Percentiles rank a stretch among this genome's conserved stretches.
Conservation (phyloP, 2,888 invertebrate genomes). For the Drosophila aldrichi region DNA sequence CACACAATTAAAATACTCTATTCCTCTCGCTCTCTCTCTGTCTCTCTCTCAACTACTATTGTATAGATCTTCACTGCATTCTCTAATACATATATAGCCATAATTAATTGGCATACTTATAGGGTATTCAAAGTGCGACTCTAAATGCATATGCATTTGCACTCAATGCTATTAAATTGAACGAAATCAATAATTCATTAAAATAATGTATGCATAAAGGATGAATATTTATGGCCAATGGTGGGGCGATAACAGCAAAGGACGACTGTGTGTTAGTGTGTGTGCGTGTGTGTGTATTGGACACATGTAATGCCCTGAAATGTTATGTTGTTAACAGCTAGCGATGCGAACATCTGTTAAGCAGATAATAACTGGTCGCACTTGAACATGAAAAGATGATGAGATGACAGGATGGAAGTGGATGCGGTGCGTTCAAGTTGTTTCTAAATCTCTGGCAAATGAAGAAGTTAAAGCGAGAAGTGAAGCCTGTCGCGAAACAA, state of each 20-base stretch:
- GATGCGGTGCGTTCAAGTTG: background rate
- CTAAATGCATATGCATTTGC: background rate
- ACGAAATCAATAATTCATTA: slow-evolving; percentile 78
- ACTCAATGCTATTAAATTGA: slow-evolving; percentile 47
- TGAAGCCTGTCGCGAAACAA: slow-evolving; percentile 58
- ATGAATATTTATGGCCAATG: slow-evolving; percentile 73
- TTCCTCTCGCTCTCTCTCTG: too few species aligned
- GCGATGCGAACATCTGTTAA: slow-evolving; percentile 42
- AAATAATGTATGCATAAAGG: slow-evolving; percentile 76
- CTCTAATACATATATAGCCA: too few species aligned
- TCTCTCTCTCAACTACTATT: too few species aligned
- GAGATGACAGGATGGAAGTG: slow-evolving; percentile 1
- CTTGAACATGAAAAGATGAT: slow-evolving; percentile 6
- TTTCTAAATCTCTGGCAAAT: slow-evolving; percentile 7
- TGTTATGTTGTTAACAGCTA: slow-evolving; percentile 72
- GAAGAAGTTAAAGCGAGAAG: slow-evolving; percentile 33
- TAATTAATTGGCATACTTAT: background rate
- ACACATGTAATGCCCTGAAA: slow-evolving; percentile 43
- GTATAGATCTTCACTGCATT: background rate
- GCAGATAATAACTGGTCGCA: slow-evolving; percentile 47
- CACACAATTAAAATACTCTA: background rate
- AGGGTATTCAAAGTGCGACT: slow-evolving; percentile 15
- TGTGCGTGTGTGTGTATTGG: background rate
- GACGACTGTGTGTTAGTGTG: background rate
- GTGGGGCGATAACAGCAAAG: slow-evolving; percentile 29